Conservation (phyloP, 2,113 vertebrate genomes). For the Notarius lentiginosus region DNA sequence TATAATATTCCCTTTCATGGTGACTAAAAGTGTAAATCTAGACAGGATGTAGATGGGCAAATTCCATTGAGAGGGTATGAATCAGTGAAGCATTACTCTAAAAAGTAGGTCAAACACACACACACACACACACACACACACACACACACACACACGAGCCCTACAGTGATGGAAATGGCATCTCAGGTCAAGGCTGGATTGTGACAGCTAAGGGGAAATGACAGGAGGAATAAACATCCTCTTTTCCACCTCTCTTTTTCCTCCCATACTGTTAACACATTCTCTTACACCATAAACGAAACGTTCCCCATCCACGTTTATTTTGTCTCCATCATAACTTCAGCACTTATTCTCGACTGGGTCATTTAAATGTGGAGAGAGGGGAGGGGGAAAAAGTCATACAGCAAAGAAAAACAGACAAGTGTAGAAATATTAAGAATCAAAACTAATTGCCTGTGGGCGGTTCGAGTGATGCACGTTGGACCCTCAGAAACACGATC, state of each 20-base stretch:
- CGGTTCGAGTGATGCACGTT: slow-evolving; percentile 13
- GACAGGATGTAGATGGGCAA: slow-evolving; percentile 5
- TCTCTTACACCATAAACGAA: neutral
- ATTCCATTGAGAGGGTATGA: slow-evolving; percentile 22
- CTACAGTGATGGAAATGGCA: slow-evolving; percentile 39
- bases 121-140: slow-evolving; percentile 23
- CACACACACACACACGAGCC: slow-evolving; percentile 28
- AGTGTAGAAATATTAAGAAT: neutral
- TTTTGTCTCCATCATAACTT: neutral
- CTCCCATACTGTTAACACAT: slow-evolving; percentile 12
- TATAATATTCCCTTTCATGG: too few species aligned
- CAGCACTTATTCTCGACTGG: neutral
- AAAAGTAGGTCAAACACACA: slow-evolving; percentile 11
- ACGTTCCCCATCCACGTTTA: neutral
- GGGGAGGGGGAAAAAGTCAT: neutral
- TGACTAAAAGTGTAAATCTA: neutral
- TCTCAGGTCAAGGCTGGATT: slow-evolving; percentile 37
- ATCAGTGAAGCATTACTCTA: slow-evolving; percentile 31
- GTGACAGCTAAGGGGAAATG: slow-evolving; percentile 28
- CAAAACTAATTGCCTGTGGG: slow-evolving; percentile 3
- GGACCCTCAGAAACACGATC: slow-evolving; percentile 26
- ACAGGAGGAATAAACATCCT: slow-evolving; percentile 21
- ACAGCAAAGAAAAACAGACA: neutral
- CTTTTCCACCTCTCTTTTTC: neutral
- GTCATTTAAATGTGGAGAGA: neutral